Base-by-base conservation (phyloP, 2,888 invertebrate genomes). In the Rhagium mordax region DNA sequence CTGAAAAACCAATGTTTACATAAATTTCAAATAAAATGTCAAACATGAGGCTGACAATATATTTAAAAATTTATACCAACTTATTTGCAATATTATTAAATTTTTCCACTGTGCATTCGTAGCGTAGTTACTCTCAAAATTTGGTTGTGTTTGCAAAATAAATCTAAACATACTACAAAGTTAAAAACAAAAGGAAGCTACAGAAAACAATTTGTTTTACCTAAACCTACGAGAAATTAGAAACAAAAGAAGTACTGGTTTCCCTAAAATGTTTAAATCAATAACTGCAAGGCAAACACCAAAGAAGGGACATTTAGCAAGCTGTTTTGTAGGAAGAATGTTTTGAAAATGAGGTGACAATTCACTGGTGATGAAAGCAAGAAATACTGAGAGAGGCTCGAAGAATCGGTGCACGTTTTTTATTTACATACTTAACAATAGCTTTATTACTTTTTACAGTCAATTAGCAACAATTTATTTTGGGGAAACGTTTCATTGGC, bases 391-490 rank as follows among this genome's bases (percentile, higher is more conserved):
- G 13, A 21, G 60, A 60, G 60, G 60, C 47, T 60, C 41, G 47
- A 41, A 24, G 71, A 72, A 69, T 74, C 57, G 78, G 76, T 78
- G 78, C 78, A 78, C 75, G 77, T 78, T 74, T 78, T 77, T 73
- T 71, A 53, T 57, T n/a, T 29, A 64, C 48, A 49, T 41, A 41
- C n/a, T n/a, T 41, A 41, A 13, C 3, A 2, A n/a, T 41, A n/a
- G 41, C n/a, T 10, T 41, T 4, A 41, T n/a, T 4, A n/a, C 0
- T 0, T n/a, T 41, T 41, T 41, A n/a, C 2, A n/a, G 1, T 4
- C 41, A 41, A 29, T 33, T 49, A 15, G 7, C 7, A 49, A 13
- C 15, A 49, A 49, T 51, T 51, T 18, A 51, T 51, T 18, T 20
- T 51, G 51, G 51, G 51, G 8, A 51, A 51, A 47, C 10, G 47